Conservation (phyloP, 1,140 invertebrate species). For the Drosophila varians region DNA sequence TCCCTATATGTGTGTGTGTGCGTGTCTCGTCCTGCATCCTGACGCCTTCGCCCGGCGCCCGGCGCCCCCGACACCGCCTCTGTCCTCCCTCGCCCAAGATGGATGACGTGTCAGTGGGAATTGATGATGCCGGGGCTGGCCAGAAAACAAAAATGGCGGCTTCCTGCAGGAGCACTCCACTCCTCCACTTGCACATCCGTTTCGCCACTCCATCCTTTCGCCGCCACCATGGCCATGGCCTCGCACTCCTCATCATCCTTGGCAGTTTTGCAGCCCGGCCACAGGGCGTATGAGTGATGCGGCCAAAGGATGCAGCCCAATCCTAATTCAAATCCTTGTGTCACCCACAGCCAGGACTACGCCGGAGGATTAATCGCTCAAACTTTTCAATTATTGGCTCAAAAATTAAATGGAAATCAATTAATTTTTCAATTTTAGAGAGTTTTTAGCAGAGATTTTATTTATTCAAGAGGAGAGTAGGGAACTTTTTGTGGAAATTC, state of each 20-base stretch:
- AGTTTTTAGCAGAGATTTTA: too few relatives aligned
- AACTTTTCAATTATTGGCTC: not conserved
- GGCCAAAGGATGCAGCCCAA: conserved; percentile 13
- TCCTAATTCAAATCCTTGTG: conserved; percentile 2
- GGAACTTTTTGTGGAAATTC: too few relatives aligned
- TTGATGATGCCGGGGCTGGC: conserved; percentile 74
- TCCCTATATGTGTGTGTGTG: not conserved
- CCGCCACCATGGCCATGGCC: too few relatives aligned
- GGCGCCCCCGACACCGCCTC: not conserved
- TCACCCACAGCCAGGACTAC: conserved; percentile 1
- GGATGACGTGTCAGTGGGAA: conserved; percentile 82
- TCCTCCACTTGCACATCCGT: not conserved
- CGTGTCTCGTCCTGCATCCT: conserved; percentile 3
- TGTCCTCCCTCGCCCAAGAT: conserved; percentile 55
- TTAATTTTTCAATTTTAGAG: too few relatives aligned
- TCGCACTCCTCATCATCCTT: not conserved
- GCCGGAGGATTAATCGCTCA: not conserved
- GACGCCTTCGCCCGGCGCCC: not conserved
- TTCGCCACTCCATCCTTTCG: too few relatives aligned
- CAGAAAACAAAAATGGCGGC: conserved; percentile 74
- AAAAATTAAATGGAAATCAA: too few relatives aligned
- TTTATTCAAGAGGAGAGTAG: too few relatives aligned
- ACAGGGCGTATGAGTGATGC: conserved; percentile 49
- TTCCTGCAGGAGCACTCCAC: conserved; percentile 33
- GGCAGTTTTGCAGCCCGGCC: not conserved